Evolutionary conservation across 2,888 invertebrate genomes (phyloP), one percentile per base, ranked within the genome.

Genomic region (Oligia latruncula): DNA sequence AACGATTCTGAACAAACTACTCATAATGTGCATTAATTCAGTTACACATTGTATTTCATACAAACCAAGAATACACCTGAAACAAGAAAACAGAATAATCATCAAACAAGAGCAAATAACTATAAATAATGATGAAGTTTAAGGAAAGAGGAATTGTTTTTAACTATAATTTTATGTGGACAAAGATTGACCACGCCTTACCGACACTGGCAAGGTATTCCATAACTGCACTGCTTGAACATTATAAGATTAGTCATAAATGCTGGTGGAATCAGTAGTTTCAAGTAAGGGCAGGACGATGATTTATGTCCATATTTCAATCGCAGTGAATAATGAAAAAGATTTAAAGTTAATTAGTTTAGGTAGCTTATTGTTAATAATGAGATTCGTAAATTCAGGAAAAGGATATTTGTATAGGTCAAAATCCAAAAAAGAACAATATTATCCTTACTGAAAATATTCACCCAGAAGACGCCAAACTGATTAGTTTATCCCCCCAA

Each of bases 381-480:
- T 23, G 8, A 35, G 52, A 35, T 35, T 8, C 23, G 9, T 55
- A 70, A 9, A 52, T 71, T 71, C 5, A 17, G 17, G 17, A 58
- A 58, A 71, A 40, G 40, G 1, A 40, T 0, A 17, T 23, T 17
- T 55, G 15, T 6, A 6, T 40, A 40, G n/a, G n/a, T n/a, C 11
- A 62, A 35, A 29, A 46, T 23, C 4, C 1, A 3, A 68, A 40
- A 71, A 29, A 17, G 58, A 60, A 49, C 1, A 15, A 35, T 15
- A 35, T 46, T 58, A 23, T 43, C 5, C 20, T 29, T 20, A 46
- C n/a, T 46, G 23, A 80, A 79, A 80, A 62, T 84, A 65, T n/a
- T 80, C 64, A 85, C 43, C 58, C 55, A 17, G 35, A 80, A 71
- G 73, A 71, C 58, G 29, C n/a, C 23, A 81, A 81, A 77, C 67